These are phyloP conservation scores for Seira sanloemensis DNA, from an alignment of 2,888 invertebrate species.

Conservation along the genomic window DNA sequence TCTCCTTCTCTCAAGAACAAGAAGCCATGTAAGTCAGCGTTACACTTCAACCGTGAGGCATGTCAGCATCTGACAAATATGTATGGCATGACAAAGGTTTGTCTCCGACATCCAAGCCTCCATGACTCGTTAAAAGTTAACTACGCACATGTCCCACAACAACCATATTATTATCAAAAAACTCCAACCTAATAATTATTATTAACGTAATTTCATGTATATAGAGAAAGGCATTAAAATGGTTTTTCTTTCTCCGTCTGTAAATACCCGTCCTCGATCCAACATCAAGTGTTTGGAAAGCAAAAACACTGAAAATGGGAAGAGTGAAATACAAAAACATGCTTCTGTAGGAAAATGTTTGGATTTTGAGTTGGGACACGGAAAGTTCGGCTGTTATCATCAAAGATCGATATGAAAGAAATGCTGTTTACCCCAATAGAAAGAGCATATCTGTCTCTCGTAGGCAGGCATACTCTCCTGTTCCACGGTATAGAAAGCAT, in stretches of 20 bases:
- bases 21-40: too few species aligned
- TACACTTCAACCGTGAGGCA: too few species aligned
- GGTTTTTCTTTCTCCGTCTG: constrained; percentile 21
- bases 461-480: too few species aligned
- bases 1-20: too few species aligned
- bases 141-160: not conserved
- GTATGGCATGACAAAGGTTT: too few species aligned
- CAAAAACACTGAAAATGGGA: too few species aligned
- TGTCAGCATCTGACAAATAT: too few species aligned
- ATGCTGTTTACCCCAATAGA: constrained; percentile 46
- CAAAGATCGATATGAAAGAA: constrained; percentile 71
- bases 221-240: constrained; percentile 14
- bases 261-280: not conserved
- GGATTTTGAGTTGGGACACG: constrained; percentile 9
- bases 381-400: constrained; percentile 48
- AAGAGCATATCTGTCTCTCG: constrained; percentile 20
- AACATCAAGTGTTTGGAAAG: not conserved
- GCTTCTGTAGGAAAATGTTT: constrained; percentile 16
- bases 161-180: not conserved
- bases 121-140: not conserved
- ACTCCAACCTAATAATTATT: not conserved
- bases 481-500: too few species aligned
- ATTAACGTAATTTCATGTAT: not conserved
- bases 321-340: not conserved
- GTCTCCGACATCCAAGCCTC: too few species aligned